Conservation (phyloP, 2,888 invertebrate species). For the Stenotaenia linearis region DNA sequence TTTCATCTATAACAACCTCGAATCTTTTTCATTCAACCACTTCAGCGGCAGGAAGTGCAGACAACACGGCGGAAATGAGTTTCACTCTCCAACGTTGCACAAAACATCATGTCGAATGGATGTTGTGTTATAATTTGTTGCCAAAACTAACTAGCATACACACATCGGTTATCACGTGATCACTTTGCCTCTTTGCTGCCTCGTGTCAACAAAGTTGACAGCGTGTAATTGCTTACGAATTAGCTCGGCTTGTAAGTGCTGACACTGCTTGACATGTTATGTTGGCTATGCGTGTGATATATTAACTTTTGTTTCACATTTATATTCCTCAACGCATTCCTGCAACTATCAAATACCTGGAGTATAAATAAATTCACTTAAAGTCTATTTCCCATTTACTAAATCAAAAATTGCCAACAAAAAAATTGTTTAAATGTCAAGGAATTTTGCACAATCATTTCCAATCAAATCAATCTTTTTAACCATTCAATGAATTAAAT, state of each 20-base stretch:
- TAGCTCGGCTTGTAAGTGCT: constrained; percentile 21
- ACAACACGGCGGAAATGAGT: not conserved
- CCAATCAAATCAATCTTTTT: constrained; percentile 11
- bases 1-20: not conserved
- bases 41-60: not conserved
- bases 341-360: not conserved
- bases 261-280: constrained; percentile 12
- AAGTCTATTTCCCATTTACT: not conserved
- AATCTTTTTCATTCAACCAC: not conserved
- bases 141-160: constrained; percentile 7
- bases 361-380: not conserved
- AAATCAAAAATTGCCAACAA: not conserved
- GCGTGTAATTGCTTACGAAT: constrained; percentile 21
- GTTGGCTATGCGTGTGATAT: not conserved
- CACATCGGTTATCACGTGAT: not conserved
- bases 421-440: not conserved
- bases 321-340: not conserved
- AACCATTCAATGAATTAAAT: constrained; percentile 7
- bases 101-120: constrained; percentile 5
- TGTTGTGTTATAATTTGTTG: constrained; percentile 12
- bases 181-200: constrained; percentile 1
- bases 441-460: not conserved
- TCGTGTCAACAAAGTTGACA: constrained; percentile 19
- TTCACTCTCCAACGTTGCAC: not conserved
- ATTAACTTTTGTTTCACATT: constrained; percentile 12